A percentile compares a stretch with the other conserved stretches of the same genome.
phyloP scores from a whole-genome alignment of 2,888 invertebrate species.

The Eurytoma californica region DNA sequence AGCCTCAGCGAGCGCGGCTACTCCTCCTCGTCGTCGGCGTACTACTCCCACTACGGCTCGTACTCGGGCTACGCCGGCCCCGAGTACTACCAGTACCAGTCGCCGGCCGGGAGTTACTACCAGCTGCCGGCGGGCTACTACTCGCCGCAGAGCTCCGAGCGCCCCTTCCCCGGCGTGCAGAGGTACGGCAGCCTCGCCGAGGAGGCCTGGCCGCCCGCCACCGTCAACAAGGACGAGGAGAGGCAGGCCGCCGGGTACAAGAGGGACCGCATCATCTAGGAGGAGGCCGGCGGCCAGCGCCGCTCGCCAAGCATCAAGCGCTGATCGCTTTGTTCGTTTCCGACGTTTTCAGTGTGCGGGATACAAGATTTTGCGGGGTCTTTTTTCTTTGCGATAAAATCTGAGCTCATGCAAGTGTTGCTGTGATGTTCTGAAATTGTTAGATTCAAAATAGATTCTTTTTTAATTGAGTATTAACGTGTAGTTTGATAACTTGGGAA shows the following conservation, averaged over 20 bases:
- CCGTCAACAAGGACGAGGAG: conserved; percentile 64
- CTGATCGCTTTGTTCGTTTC: no score
- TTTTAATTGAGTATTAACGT: no score
- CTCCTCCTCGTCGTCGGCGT: conserved; percentile 66
- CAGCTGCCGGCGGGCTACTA: conserved; percentile 71
- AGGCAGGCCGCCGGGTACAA: conserved; percentile 65
- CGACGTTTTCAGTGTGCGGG: no score
- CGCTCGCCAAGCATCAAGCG: not conserved
- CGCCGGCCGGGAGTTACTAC: conserved; percentile 62
- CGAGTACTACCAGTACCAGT: conserved; percentile 68
- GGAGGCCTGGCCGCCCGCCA: conserved; percentile 67
- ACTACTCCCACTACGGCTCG: conserved; percentile 69
- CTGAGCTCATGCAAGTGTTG: no score
- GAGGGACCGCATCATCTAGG: conserved; percentile 55
- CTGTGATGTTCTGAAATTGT: no score
- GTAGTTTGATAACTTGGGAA: no score
- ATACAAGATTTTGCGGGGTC: no score
- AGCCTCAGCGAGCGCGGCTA: conserved; percentile 73
- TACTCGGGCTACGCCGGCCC: conserved; percentile 69
- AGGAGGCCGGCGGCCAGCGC: not conserved
- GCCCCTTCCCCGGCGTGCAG: conserved; percentile 70
- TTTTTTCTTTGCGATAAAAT: no score
- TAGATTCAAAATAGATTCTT: no score
- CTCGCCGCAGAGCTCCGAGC: conserved; percentile 71
- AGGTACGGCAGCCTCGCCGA: conserved; percentile 72